A percentile compares a stretch with the other conserved stretches of the same genome.
Conservation (phyloP, 2,797 vertebrate species). For the Coluber constrictor region DNA sequence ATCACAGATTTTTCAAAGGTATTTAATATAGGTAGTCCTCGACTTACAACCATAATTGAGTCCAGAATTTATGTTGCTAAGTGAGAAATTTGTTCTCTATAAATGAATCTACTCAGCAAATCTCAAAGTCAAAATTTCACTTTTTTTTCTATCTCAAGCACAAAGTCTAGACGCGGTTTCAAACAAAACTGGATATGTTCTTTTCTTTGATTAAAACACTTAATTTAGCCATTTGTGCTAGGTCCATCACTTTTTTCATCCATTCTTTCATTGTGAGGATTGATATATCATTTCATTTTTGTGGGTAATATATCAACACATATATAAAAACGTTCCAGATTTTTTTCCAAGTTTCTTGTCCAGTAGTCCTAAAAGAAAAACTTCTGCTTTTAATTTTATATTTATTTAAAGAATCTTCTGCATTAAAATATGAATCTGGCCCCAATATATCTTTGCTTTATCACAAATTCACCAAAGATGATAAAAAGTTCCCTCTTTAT, state of each 20-base stretch:
- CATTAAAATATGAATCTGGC: not conserved
- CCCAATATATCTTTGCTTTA: not conserved
- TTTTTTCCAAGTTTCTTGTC: not conserved
- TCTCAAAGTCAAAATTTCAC: not conserved
- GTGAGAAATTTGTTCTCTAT: too few relatives aligned
- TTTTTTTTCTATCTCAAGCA: not conserved
- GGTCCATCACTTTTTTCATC: not conserved
- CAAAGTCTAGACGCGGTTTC: not conserved
- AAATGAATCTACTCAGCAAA: not conserved
- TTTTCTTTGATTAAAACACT: not conserved
- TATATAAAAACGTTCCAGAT: not conserved
- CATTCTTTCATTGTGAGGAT: not conserved
- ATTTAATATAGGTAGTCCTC: not conserved
- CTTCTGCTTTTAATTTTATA: not conserved
- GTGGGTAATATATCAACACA: not conserved
- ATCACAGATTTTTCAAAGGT: not conserved
- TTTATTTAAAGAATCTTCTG: not conserved
- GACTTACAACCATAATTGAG: too few relatives aligned
- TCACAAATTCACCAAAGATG: not conserved
- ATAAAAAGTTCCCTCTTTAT: not conserved
- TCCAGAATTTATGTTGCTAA: too few relatives aligned
- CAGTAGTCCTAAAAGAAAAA: not conserved
- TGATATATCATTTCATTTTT: not conserved
- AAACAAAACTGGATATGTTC: not conserved
- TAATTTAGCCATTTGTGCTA: not conserved